Evolutionary conservation across 2,113 vertebrate species (phyloP).

Genomic region (Scophthalmus maximus): DNA sequence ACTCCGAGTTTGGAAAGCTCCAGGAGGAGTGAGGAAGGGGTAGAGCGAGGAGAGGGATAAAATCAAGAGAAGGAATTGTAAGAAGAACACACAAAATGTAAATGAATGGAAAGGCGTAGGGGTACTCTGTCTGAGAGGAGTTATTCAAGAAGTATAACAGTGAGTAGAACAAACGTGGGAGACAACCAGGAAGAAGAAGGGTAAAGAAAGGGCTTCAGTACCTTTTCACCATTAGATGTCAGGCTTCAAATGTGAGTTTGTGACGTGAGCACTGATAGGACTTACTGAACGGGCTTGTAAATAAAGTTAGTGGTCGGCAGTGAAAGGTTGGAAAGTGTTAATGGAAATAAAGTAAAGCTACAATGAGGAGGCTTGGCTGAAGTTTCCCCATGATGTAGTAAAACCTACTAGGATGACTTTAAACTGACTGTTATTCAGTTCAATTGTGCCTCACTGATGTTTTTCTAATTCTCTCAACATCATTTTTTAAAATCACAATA

Average conservation of each 20-base stretch:
- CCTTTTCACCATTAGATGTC: neutral
- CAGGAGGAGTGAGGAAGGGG: neutral
- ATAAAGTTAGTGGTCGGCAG: neutral
- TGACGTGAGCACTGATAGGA: neutral
- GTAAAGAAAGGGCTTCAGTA: neutral
- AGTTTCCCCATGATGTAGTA: slow-evolving; percentile 7
- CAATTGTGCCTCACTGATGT: neutral
- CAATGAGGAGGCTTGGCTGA: neutral
- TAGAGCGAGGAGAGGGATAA: neutral
- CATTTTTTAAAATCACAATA: no score
- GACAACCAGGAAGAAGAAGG: neutral
- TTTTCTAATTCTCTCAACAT: neutral
- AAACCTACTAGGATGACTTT: neutral
- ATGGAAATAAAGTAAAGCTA: neutral
- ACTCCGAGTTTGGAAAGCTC: slow-evolving; percentile 19
- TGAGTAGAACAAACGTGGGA: neutral
- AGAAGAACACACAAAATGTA: neutral
- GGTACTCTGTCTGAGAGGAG: neutral
- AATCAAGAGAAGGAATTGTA: neutral
- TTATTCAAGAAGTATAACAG: neutral
- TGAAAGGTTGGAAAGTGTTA: slow-evolving; percentile 25
- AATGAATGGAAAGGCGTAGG: neutral
- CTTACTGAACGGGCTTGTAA: slow-evolving; percentile 3
- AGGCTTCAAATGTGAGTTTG: slow-evolving; percentile 7
- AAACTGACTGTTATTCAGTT: neutral